phyloP scores from a whole-genome alignment of 1,140 invertebrate species.

The Drosophila seguyi region DNA sequence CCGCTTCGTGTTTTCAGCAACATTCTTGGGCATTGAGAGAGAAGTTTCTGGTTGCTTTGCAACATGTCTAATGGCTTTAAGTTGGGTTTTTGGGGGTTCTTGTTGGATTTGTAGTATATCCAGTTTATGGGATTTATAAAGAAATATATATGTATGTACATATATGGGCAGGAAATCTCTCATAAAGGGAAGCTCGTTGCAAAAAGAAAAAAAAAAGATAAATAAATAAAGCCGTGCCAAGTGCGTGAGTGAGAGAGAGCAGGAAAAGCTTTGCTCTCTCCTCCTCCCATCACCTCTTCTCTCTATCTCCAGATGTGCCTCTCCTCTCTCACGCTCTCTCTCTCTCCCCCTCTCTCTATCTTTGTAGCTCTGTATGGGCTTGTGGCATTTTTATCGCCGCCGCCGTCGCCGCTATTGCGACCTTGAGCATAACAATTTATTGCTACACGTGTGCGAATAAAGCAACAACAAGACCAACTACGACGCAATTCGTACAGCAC shows the following conservation, averaged over 20 bases:
- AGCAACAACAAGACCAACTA: constrained; percentile 50
- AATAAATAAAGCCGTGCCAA: constrained; percentile 38
- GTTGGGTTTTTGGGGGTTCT: background rate
- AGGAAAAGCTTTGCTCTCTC: constrained; percentile 30
- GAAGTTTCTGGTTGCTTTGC: background rate
- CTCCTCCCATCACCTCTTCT: background rate
- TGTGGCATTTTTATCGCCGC: constrained; percentile 46
- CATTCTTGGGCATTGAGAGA: constrained; percentile 41
- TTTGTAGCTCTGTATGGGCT: constrained; percentile 19
- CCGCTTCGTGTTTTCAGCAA: constrained; percentile 28
- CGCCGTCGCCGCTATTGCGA: constrained; percentile 53
- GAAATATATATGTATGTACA: background rate
- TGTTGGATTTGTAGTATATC: background rate
- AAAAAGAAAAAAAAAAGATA: constrained; percentile 34
- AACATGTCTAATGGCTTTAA: background rate
- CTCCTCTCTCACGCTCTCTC: background rate
- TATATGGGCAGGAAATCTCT: constrained; percentile 44
- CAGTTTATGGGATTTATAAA: background rate
- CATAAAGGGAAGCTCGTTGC: constrained; percentile 72
- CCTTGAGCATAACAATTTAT: constrained; percentile 83
- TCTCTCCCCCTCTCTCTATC: constrained; percentile 3
- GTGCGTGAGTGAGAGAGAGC: constrained; percentile 30
- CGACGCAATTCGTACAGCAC: constrained; percentile 27
- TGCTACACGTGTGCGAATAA: constrained; percentile 80
- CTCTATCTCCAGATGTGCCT: background rate